A percentile compares a stretch with the other conserved stretches of the same genome.
Conservation (phyloP, 2,888 invertebrate species). For the Dendrolimus houi region DNA sequence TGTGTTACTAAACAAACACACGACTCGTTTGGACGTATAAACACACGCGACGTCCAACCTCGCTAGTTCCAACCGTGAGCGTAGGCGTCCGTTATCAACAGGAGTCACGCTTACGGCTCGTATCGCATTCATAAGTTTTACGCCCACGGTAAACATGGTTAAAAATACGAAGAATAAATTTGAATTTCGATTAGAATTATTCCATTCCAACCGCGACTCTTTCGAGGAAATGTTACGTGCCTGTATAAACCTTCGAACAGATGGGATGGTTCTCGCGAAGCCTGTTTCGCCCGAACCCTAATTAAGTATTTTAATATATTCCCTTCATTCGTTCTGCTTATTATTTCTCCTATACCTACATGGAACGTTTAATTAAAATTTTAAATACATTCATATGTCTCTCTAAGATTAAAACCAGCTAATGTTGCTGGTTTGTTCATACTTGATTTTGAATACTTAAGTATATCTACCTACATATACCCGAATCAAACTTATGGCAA, state of each 20-base stretch:
- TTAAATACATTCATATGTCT: constrained; percentile 10
- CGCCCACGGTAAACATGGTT: constrained; percentile 23
- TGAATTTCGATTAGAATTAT: constrained; percentile 53
- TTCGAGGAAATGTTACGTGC: constrained; percentile 46
- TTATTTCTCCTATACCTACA: constrained; percentile 27
- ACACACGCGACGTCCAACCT: constrained; percentile 20
- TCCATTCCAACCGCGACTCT: constrained; percentile 42
- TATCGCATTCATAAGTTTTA: constrained; percentile 32
- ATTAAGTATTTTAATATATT: constrained; percentile 69
- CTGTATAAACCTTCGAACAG: constrained; percentile 39
- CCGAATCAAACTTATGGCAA: too few relatives aligned
- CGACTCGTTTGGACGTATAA: constrained; percentile 14
- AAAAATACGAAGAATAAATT: constrained; percentile 35
- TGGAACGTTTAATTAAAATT: constrained; percentile 37
- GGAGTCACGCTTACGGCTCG: constrained; percentile 26
- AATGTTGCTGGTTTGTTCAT: too few relatives aligned
- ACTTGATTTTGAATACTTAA: too few relatives aligned
- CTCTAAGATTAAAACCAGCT: neutral
- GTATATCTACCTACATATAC: too few relatives aligned
- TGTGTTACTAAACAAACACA: constrained; percentile 42
- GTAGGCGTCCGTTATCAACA: constrained; percentile 27
- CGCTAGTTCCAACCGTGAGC: constrained; percentile 10
- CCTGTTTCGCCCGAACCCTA: constrained; percentile 45
- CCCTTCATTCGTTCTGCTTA: constrained; percentile 43
- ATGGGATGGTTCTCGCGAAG: constrained; percentile 40